These are phyloP conservation scores for Lycia hirtaria DNA, from an alignment of 2,888 invertebrate genomes.

Conservation along the genomic window DNA sequence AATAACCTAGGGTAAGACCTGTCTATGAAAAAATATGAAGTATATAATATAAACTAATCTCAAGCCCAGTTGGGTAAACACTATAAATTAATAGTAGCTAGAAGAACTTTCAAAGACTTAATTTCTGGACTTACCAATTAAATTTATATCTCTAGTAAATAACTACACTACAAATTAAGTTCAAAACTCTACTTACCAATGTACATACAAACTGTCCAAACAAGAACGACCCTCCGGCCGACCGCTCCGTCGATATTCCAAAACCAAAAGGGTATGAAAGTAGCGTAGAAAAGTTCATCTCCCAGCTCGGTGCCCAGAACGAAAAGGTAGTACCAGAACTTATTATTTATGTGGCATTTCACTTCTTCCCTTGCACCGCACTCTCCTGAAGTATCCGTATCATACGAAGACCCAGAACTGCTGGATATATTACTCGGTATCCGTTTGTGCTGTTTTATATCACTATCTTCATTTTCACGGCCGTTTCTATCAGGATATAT, in stretches of 20 bases:
- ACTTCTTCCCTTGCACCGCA: slow-evolving; percentile 65
- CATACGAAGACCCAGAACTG: slow-evolving; percentile 71
- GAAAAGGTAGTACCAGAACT: slow-evolving; percentile 94
- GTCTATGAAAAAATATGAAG: too few relatives aligned
- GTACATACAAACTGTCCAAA: slow-evolving; percentile 94
- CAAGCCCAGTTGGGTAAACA: too few relatives aligned
- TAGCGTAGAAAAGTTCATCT: slow-evolving; percentile 95
- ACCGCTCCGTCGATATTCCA: slow-evolving; percentile 97
- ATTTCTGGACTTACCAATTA: too few relatives aligned
- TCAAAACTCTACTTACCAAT: slow-evolving; percentile 87
- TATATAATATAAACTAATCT: too few relatives aligned
- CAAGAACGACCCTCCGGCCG: slow-evolving; percentile 91
- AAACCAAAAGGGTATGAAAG: slow-evolving; percentile 97
- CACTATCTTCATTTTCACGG: slow-evolving; percentile 50
- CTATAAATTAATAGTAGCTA: too few relatives aligned
- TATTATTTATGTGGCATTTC: slow-evolving; percentile 87
- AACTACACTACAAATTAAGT: too few relatives aligned
- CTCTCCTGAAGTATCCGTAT: slow-evolving; percentile 71
- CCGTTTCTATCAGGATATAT: slow-evolving; percentile 62
- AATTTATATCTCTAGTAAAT: too few relatives aligned
- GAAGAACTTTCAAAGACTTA: too few relatives aligned
- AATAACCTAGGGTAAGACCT: too few relatives aligned
- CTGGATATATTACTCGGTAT: slow-evolving; percentile 72
- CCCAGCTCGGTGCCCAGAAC: slow-evolving; percentile 94
- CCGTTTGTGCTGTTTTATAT: slow-evolving; percentile 68